Evolutionary conservation across 2,113 vertebrate genomes (phyloP).

Genomic region (Cygnus atratus): DNA sequence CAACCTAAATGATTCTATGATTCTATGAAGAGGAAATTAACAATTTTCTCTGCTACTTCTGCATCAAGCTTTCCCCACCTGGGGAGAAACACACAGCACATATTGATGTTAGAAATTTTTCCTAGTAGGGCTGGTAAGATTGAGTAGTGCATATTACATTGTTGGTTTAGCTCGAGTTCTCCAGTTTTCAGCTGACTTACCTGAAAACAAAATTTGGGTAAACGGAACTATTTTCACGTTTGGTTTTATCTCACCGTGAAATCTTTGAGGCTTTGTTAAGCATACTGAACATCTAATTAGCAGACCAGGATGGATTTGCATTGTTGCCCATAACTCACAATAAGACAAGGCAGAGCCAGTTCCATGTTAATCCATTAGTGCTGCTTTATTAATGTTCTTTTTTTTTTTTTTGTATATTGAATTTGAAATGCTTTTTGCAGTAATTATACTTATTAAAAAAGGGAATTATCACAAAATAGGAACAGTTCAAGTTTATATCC

Average conservation of each 20-base stretch:
- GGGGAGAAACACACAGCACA: rapidly evolving
- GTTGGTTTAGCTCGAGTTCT: background rate
- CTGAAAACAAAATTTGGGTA: background rate
- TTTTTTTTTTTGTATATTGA: background rate
- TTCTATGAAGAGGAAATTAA: background rate
- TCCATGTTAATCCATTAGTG: background rate
- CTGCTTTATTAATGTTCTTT: background rate
- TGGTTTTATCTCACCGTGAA: background rate
- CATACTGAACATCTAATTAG: background rate
- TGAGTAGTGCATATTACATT: background rate
- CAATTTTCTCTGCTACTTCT: background rate
- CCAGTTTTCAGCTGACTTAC: background rate
- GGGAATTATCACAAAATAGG: background rate
- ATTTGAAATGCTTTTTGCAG: background rate
- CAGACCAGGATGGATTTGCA: background rate
- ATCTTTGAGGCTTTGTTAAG: background rate
- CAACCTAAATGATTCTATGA: background rate
- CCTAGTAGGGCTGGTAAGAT: background rate
- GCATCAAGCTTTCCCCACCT: background rate
- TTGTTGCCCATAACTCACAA: background rate
- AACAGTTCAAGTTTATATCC: background rate
- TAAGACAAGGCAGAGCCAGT: background rate
- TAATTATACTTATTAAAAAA: background rate
- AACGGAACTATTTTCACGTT: background rate
- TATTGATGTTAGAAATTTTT: background rate